Percentiles rank a stretch among this genome's conserved stretches.
Conservation (phyloP, 2,888 invertebrate species). For the Phragmatobia fuliginosa region DNA sequence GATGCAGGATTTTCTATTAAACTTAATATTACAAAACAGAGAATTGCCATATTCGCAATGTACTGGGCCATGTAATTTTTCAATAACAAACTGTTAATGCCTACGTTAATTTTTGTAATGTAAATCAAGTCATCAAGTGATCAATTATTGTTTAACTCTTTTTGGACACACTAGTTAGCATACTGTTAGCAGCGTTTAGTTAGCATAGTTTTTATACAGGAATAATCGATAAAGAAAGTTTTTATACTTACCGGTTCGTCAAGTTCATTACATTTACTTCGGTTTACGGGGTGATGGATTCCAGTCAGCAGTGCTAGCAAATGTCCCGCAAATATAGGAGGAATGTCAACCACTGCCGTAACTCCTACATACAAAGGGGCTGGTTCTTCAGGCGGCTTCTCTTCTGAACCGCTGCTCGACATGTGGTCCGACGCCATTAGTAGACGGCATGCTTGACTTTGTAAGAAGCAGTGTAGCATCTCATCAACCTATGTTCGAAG, state of each 20-base stretch:
- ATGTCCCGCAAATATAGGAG: slow-evolving; percentile 87
- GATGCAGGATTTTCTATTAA: too few relatives aligned
- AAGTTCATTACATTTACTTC: slow-evolving; percentile 55
- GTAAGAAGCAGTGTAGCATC: slow-evolving; percentile 92
- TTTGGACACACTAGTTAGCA: too few relatives aligned
- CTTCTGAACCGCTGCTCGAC: slow-evolving; percentile 58
- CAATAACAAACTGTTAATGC: too few relatives aligned
- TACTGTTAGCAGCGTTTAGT: too few relatives aligned
- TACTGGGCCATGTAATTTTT: neutral
- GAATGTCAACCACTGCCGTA: slow-evolving; percentile 73
- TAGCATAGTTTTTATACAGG: neutral
- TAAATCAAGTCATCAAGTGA: too few relatives aligned
- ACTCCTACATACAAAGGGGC: slow-evolving; percentile 78
- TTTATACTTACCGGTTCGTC: slow-evolving; percentile 56
- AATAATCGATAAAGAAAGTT: neutral
- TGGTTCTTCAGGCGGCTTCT: slow-evolving; percentile 45
- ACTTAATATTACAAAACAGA: too few relatives aligned
- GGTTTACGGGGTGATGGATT: slow-evolving; percentile 59
- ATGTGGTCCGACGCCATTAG: slow-evolving; percentile 84
- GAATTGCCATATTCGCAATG: neutral
- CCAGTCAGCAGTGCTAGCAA: slow-evolving; percentile 89
- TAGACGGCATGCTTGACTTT: slow-evolving; percentile 89
- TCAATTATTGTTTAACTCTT: too few relatives aligned
- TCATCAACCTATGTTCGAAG: slow-evolving; percentile 87
- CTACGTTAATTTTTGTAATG: too few relatives aligned